Percentiles rank a stretch among this genome's conserved stretches.
Conservation (phyloP, 2,888 invertebrate species). For the Anorthoa munda region DNA sequence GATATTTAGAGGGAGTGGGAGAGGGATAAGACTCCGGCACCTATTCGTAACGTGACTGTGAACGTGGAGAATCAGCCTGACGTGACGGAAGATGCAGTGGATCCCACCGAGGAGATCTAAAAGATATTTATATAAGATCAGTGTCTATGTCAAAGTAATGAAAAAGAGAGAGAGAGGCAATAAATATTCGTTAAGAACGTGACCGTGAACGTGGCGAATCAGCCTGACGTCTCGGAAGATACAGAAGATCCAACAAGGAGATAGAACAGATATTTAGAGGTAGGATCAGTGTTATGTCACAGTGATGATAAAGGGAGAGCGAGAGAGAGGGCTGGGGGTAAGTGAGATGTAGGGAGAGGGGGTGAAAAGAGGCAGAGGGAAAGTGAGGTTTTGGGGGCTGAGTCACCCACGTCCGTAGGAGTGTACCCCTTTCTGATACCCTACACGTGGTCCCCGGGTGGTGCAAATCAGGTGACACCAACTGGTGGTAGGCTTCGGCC, state of each 20-base stretch:
- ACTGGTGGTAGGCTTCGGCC: too few relatives aligned
- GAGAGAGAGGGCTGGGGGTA: too few relatives aligned
- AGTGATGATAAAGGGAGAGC: too few relatives aligned
- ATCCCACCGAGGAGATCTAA: constrained; percentile 84
- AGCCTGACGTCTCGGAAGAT: constrained; percentile 79
- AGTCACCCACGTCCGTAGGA: too few relatives aligned
- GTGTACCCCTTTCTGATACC: too few relatives aligned
- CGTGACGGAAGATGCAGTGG: constrained; percentile 79
- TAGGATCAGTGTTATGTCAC: constrained; percentile 44
- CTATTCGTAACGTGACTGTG: constrained; percentile 42
- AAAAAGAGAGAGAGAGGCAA: neutral
- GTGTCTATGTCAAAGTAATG: too few relatives aligned
- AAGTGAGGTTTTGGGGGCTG: too few relatives aligned
- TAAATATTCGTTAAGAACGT: constrained; percentile 4
- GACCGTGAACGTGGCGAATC: constrained; percentile 46
- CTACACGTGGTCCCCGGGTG: too few relatives aligned
- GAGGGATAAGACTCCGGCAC: constrained; percentile 74
- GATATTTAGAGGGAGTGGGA: neutral
- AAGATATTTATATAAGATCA: constrained; percentile 82
- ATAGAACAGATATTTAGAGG: constrained; percentile 87
- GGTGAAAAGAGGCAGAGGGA: too few relatives aligned
- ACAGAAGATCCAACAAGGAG: constrained; percentile 82
- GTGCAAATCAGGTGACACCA: too few relatives aligned
- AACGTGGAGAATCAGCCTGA: constrained; percentile 68
- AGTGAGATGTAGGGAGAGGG: too few relatives aligned